Evolutionary conservation across 2,113 vertebrate species (phyloP), one percentile per base, ranked within the genome.

Genomic region (Tringa solitaria): DNA sequence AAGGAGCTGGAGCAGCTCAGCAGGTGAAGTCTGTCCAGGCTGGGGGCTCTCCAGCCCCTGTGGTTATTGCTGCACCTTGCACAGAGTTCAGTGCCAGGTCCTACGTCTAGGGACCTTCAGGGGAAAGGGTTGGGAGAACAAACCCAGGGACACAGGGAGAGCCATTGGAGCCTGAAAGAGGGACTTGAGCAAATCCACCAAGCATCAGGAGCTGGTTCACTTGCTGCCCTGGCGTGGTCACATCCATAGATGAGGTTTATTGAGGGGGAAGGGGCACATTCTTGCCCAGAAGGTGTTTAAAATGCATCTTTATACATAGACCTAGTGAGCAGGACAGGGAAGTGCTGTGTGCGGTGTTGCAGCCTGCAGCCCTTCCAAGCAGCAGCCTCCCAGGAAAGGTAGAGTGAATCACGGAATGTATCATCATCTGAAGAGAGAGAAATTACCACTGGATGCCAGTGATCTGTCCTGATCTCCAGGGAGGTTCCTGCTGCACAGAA

Each of bases 301-400:
- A 64, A 23, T 64, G 20, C 8, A 4, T 77, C 91, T 91, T 75
- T 48, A 8, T 35, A 16, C 6, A 6, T n/a, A 56, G 68, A 51
- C 33, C 26, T 73, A 43, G 12, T 51, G 23, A 61, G 68, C n/a
- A 56, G 63, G 37, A n/a, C 14, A 33, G 63, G 57, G 27, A 63
- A 24, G 76, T 2, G 3, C 24, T 14, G 22, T 1, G 2, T 24
- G 48, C 0, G 9, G 7, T 0, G 0, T 20, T n/a, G 43, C 56
- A 90, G 65, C 56, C 72, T 50, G 33, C 22, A 60, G 41, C 64
- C 35, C 13, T 51, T 35, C 68, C 12, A 20, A 32, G 56, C 27
- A 70, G 50, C 64, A 82, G 12, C 41, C 12, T 67, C 57, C 87
- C 4, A 3, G 63, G 76, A 37, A 81, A 28, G 59, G 45, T 20